Evolutionary conservation across 2,888 invertebrate genomes (phyloP).

Genomic region (Thyatira batis): DNA sequence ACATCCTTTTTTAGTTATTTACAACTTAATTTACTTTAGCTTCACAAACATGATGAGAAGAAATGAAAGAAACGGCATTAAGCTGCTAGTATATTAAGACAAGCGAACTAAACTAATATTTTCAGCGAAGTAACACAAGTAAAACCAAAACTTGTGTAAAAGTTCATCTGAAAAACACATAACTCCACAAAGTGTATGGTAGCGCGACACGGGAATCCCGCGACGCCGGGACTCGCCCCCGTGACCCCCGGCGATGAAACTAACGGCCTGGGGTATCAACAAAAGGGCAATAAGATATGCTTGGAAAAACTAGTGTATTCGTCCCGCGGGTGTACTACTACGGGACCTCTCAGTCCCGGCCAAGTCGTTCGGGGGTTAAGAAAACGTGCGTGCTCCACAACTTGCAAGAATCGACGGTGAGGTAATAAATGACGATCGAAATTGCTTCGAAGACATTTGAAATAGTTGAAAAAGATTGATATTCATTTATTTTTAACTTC

Average conservation of each 20-base stretch:
- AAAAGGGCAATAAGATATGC: slow-evolving; percentile 83
- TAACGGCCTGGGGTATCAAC: slow-evolving; percentile 80
- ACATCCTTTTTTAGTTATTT: too few relatives aligned
- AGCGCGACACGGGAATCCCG: slow-evolving; percentile 32
- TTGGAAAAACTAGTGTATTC: slow-evolving; percentile 79
- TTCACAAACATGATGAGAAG: neutral
- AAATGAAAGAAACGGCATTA: neutral
- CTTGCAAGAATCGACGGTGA: slow-evolving; percentile 29
- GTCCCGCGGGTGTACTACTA: slow-evolving; percentile 62
- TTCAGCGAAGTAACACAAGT: neutral
- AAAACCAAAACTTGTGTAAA: slow-evolving; percentile 7
- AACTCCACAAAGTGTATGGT: slow-evolving; percentile 21
- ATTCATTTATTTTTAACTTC: slow-evolving; percentile 35
- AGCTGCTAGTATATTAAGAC: neutral
- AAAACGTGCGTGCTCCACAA: slow-evolving; percentile 37
- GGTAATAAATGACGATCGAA: slow-evolving; percentile 51
- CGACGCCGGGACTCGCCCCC: slow-evolving; percentile 36
- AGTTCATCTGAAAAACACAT: slow-evolving; percentile 24
- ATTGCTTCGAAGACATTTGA: slow-evolving; percentile 48
- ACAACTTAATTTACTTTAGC: too few relatives aligned
- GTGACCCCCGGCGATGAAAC: slow-evolving; percentile 78
- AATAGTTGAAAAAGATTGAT: slow-evolving; percentile 43
- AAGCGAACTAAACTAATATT: neutral
- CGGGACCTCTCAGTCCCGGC: slow-evolving; percentile 45
- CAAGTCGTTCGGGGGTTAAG: slow-evolving; percentile 51